phyloP scores from a whole-genome alignment of 92 coral and sea anemone species.

The Porites evermanni region DNA sequence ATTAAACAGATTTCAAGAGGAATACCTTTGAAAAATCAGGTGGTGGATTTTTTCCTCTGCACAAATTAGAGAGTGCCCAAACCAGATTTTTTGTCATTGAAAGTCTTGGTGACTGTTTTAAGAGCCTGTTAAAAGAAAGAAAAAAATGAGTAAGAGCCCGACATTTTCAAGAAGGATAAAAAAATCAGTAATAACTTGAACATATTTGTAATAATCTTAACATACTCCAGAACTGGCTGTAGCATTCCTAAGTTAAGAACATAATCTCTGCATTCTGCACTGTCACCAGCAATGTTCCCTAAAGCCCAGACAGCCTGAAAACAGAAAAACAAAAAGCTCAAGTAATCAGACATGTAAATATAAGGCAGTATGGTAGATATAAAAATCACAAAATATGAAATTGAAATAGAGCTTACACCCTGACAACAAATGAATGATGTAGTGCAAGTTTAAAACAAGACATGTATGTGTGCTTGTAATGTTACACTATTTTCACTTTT shows the following conservation, averaged over 20 bases:
- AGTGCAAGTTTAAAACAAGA: no score
- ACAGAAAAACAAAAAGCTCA: background rate
- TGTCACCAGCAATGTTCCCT: conserved; percentile 99
- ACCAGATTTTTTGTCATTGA: conserved; percentile 96
- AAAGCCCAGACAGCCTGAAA: conserved; percentile 98
- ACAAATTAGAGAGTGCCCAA: conserved; percentile 96
- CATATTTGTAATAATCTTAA: background rate
- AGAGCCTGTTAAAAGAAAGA: conserved; percentile 57
- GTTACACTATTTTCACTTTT: no score
- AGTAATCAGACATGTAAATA: no score
- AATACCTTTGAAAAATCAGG: conserved; percentile 97
- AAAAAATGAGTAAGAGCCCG: background rate
- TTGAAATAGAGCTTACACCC: background rate
- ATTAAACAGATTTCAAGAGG: background rate
- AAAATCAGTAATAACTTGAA: background rate
- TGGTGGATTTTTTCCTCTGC: conserved; percentile 97
- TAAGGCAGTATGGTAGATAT: background rate
- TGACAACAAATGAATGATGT: no score
- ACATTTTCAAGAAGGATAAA: no score
- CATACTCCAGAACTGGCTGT: conserved; percentile 85
- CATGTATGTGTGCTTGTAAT: no score
- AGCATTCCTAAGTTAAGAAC: conserved; percentile 91
- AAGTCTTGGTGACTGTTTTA: conserved; percentile 82
- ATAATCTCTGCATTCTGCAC: conserved; percentile 98
- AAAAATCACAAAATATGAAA: background rate